phyloP scores from a whole-genome alignment of 2,797 vertebrate genomes.

The Sarcophilus harrisii region DNA sequence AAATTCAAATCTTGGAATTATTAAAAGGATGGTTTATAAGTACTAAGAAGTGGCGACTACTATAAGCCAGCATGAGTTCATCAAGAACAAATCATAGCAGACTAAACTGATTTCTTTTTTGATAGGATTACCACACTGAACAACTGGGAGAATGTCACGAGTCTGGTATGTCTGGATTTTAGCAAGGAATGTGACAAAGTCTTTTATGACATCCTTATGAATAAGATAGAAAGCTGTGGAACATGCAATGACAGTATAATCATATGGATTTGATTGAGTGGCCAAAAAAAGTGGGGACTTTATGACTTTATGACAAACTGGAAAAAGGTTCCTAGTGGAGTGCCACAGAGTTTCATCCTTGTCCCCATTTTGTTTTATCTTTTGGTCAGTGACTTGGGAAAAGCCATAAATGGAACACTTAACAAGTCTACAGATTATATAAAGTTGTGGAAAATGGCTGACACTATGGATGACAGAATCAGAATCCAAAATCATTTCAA shows the following conservation, averaged over 20 bases:
- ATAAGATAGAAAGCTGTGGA: neutral
- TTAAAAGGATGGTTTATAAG: neutral
- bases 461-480: neutral
- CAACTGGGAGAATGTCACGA: neutral
- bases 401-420: neutral
- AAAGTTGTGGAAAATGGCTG: neutral
- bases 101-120: neutral
- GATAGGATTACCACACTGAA: neutral
- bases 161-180: neutral
- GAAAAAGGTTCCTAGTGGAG: neutral
- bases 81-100: neutral
- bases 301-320: neutral
- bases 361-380: neutral
- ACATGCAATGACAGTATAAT: neutral
- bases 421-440: neutral
- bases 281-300: neutral
- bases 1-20: neutral
- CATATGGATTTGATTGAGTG: neutral
- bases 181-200: neutral
- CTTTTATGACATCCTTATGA: neutral
- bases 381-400: neutral
- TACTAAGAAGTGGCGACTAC: neutral
- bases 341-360: neutral
- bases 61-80: neutral
- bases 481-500: neutral